Evolutionary conservation across 2,888 invertebrate genomes (phyloP), one percentile per base, ranked within the genome.

Genomic region (Lycophotia porphyrea): DNA sequence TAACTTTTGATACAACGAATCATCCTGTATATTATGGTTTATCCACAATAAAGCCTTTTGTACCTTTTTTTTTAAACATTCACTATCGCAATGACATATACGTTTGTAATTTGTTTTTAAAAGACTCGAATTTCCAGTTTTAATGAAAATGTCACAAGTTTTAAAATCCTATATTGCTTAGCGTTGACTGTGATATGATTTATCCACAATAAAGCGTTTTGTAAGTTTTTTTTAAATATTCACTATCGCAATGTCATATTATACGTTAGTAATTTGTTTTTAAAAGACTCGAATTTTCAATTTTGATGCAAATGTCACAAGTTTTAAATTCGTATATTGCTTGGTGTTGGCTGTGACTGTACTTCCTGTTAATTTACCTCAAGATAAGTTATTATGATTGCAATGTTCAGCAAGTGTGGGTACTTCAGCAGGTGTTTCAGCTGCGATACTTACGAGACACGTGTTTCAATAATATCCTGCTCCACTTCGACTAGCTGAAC

Each of bases 391-490:
- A 64, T 82, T 80, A 80, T 69, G 69, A 78, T 73, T 60, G 39
- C 60, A 65, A 11, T 69, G 65, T 81, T 79, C 80, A 84, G 80
- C 39, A 9, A 47, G 52, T 34, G 21, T 31, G n/a, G 52, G 52
- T 67, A 81, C 83, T 60, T 69, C 81, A 76, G 52, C 85, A 83
- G 85, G 83, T 85, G 85, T 82, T 73, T 74, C 77, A 80, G 80
- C 31, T 27, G 39, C 44, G 47, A 47, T 15, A 67, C 64, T 64
- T 64, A 58, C 34, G 44, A 58, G 76, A 82, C 81, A 82, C 75
- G 36, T 80, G 60, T 84, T 64, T 66, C 74, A 79, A 78, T 60
- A 78, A 82, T 61, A 82, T 69, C 44, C 47, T 47, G 34, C 47
- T 31, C 39, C 27, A 34, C 42, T 24, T 61, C 27, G 9, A 24